Base-by-base conservation (phyloP, 2,888 invertebrate genomes). In the Cerastoderma edule region DNA sequence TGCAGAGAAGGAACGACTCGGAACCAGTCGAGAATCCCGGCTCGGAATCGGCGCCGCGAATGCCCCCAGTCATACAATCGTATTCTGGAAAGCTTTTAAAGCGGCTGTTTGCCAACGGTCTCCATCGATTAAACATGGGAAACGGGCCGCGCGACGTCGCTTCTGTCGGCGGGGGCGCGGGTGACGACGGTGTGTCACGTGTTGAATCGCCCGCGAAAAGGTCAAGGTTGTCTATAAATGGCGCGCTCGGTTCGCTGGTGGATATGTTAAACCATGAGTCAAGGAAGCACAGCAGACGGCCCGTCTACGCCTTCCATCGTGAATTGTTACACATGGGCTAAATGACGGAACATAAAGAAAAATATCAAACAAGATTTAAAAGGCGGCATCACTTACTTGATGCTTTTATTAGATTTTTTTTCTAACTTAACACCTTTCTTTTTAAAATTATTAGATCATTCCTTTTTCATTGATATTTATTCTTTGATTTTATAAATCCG, bases 141-240 rank as follows among this genome's bases (percentile, higher is more conserved):
- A 22, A 19, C n/a, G 24, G 22, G 1, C 22, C 50, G 16, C 50
- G 13, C 0, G 28, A 16, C 24, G 63, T 10, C 8, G 5, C 46
- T 3, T 50, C 24, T 10, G 8, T 22, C 28, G 19, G 54, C 30
- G 76, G 48, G 46, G 69, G 60, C 19, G 67, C n/a, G 1, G 48
- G 39, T 33, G 48, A 33, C 5, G 54, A 60, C 24, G 54, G 28
- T 8, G 44, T 50, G 2, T 60, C 56, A 48, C 32, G 72, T 39
- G 70, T n/a, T n/a, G 35, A 28, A 64, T 19, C 19, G 10, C 33
- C 56, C 10, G 63, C 60, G 8, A 72, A 75, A 50, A 53, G 78
- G 35, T 67, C 75, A n/a, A 56, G 74, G 19, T 35, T 79, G 48
- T 79, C 79, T 24, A 69, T 79, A 48, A 79, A 79, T 48, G 69